Evolutionary conservation across 2,888 invertebrate genomes (phyloP), one percentile per base, ranked within the genome.

Genomic region (Aplocera efformata): DNA sequence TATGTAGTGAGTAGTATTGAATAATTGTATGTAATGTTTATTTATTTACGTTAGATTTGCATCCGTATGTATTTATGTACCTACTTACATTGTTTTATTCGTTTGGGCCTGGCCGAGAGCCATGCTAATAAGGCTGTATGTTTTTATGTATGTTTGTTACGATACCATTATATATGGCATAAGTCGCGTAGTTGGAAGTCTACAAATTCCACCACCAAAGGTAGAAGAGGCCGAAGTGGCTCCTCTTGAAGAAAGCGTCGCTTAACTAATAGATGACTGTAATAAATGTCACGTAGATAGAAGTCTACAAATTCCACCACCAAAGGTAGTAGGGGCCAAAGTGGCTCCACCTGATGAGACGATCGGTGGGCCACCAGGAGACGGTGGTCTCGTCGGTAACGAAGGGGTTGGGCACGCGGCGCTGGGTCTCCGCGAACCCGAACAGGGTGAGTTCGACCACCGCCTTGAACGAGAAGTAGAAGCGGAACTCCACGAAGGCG

Each of bases 401-500:
- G 57, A 53, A 70, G 0, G 74, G 75, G 35, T 66, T 55, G 1
- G 72, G 63, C 0, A 67, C 46, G 1, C 35, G 13, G 1, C 30
- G 44, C 0, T 48, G 43, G 0, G 17, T 1, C 11, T 70, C 66
- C 4, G 48, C 51, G 1, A 6, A 29, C 0, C 79, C 80, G 42
- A 47, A 79, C 17, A 79, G n/a, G 0, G 72, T 48, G 17, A 75
- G 47, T 9, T 72, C 67, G 0, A 80, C 17, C 0, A 33, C 5
- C 0, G 71, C 74, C 8, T 61, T 63, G 55, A 73, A 78, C 0
- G 76, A 74, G 57, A 76, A 81, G 29, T 46, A 59, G 51, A 77
- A 79, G 0, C 69, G 61, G 41, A 79, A 74, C 52, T 79, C 70
- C 0, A 80, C 34, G 51, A 53, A 79, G 0, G 76, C 73, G 0